Evolutionary conservation across 2,113 vertebrate genomes (phyloP), one percentile per base, ranked within the genome.

Genomic region (Leptobrachium ailaonicum): DNA sequence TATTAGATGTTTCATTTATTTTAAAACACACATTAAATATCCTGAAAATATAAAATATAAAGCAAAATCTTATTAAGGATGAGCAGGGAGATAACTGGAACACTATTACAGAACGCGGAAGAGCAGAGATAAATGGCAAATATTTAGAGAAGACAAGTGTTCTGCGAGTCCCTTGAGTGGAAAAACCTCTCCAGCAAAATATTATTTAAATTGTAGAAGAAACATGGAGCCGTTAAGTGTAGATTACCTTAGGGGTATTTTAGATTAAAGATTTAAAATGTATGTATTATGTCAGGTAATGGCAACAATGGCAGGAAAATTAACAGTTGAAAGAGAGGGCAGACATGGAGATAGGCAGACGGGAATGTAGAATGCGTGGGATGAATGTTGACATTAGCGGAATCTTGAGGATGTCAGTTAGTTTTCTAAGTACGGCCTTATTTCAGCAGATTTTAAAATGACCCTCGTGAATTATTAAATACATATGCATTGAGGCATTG

Each of bases 191-290:
- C 64, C 64, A 74, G 71, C 71, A 60, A 80, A 73, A 41, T 67
- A 58, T 45, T 80, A 74, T 80, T 80, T 80, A 68, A 74, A 80
- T 80, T 67, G 42, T 58, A 60, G 47, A 68, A 62, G 47, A 60
- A 58, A 74, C 71, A 47, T 69, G 47, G 41, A 69, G 53, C 79
- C 47, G 63, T 80, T 74, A 41, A 60, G 11, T 45, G 41, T 20
- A 80, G 56, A 66, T 74, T 80, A 80, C 64, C 79, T 80, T 62
- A 14, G 71, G 78, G 79, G 71, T 56, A 45, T 74, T 60, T 80
- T 74, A 75, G 71, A 80, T 73, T 73, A 73, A 80, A 69, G 69
- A 74, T 75, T 74, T 74, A 74, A 74, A 74, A 62, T 74, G 63
- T 80, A 62, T 74, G 63, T 69, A 62, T 74, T 74, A 74, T 74